Evolutionary conservation across 2,888 invertebrate genomes (phyloP), one percentile per base, ranked within the genome.

Genomic region (Drosophila lutescens): DNA sequence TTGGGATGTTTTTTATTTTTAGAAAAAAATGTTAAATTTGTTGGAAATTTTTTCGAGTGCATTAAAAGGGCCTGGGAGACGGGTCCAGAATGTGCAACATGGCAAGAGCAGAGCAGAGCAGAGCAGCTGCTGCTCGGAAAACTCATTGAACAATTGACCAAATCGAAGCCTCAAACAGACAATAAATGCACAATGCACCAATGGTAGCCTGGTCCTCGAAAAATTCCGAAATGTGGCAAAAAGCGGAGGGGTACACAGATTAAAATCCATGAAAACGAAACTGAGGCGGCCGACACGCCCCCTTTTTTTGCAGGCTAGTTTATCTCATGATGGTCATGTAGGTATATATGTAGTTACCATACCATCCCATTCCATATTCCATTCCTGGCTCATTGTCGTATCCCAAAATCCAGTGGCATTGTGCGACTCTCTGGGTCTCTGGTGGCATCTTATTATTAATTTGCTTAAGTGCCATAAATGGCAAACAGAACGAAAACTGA

Each of bases 391-490:
- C 49, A 49, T 49, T 49, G 49, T 49, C 49, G 34, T 49, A 49
- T 17, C 40, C 53, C 26, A 30, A 36, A 36, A 47, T 54, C 34
- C 59, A 74, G 56, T 68, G 59, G 23, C 76, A 74, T 78, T 79
- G 76, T 63, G 63, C 67, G 60, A 30, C n/a, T 47, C 73, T 26
- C 26, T 26, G 50, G 58, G 57, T 69, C 63, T 61, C 53, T 65
- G 61, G 69, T 60, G 83, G 73, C 78, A 85, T 72, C 84, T 80
- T 78, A 43, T 76, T 86, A 89, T 82, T 89, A 88, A 88, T 88
- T 89, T 89, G 83, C 74, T 79, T 80, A 89, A 88, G 88, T 87
- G 78, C 77, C 80, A 88, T 74, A 83, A 84, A 88, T 75, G 76
- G 83, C 86, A 80, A 49, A 75, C 76, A 63, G 71, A 69, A 49